phyloP scores from a whole-genome alignment of 2,888 invertebrate species.

The Hypolimnas misippus region DNA sequence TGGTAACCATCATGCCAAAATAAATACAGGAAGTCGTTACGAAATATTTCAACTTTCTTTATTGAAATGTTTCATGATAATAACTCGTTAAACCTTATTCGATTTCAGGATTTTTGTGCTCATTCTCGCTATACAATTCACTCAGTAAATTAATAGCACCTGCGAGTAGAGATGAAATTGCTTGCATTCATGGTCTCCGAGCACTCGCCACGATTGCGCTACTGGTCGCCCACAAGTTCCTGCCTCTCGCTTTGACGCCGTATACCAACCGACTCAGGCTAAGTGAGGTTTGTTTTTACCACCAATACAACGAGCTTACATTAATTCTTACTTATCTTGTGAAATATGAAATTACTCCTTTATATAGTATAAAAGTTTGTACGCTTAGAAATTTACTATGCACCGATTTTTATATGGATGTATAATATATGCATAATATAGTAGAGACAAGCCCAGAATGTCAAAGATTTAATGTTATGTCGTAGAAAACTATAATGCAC shows the following conservation, averaged over 20 bases:
- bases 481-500: no score
- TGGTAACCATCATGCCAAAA: no score
- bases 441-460: no score
- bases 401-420: no score
- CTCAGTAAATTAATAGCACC: constrained; percentile 82
- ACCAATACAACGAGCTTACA: not conserved
- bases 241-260: constrained; percentile 85
- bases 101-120: constrained; percentile 68
- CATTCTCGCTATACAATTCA: constrained; percentile 88
- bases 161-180: constrained; percentile 81
- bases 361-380: no score
- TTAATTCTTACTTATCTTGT: not conserved
- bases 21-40: no score
- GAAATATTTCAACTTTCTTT: no score
- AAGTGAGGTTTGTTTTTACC: constrained; percentile 77
- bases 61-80: not conserved
- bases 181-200: constrained; percentile 88
- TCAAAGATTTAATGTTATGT: no score
- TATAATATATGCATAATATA: no score
- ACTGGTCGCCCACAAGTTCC: constrained; percentile 86
- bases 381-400: no score
- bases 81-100: constrained; percentile 13
- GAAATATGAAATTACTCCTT: no score
- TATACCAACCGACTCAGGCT: constrained; percentile 85
- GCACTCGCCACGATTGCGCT: constrained; percentile 86